Evolutionary conservation across 2,888 invertebrate genomes (phyloP), one percentile per base, ranked within the genome.

Genomic region (Cosmia trapezina): DNA sequence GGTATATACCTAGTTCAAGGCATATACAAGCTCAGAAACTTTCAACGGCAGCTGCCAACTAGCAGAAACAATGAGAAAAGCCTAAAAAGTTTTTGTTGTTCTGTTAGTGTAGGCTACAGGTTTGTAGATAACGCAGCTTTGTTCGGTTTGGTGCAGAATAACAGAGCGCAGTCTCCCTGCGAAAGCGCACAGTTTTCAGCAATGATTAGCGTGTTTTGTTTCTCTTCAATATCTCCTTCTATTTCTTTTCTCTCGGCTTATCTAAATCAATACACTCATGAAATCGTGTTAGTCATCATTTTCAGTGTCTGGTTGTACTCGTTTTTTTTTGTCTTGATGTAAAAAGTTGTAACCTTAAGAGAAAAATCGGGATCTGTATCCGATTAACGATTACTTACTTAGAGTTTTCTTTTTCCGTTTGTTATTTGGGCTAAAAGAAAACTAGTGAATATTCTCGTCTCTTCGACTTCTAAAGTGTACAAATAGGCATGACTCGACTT

Each of bases 61-160:
- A 41, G 41, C 56, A 66, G 57, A 62, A 33, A 79, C 59, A 62
- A 73, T 22, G 41, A 22, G 41, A 33, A 66, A 37, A 72, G 12
- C 22, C 63, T 54, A 17, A 22, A 71, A 79, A 62, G 28, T 61
- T 80, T 80, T 51, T 74, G 41, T 56, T 51, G n/a, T 51, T 61
- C 19, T 43, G 12, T 1, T 22, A 37, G 14, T 41, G 2, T 33
- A 45, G 3, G 53, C n/a, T 33, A 41, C 45, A 51, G 19, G 61
- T 71, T 71, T 28, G 45, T 78, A 49, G 6, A 60, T 19, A 37
- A 56, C 7, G 11, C 12, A 28, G 60, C 53, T 43, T 63, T 63
- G 28, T 73, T 37, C 28, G 14, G 8, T 59, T 71, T 51, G 4
- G 22, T 62, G 22, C 45, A 47, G 14, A 22, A 77, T 53, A 47